Percentiles rank a stretch among this genome's conserved stretches.
Conservation (phyloP, 2,888 invertebrate genomes). For the Apeira syringaria region DNA sequence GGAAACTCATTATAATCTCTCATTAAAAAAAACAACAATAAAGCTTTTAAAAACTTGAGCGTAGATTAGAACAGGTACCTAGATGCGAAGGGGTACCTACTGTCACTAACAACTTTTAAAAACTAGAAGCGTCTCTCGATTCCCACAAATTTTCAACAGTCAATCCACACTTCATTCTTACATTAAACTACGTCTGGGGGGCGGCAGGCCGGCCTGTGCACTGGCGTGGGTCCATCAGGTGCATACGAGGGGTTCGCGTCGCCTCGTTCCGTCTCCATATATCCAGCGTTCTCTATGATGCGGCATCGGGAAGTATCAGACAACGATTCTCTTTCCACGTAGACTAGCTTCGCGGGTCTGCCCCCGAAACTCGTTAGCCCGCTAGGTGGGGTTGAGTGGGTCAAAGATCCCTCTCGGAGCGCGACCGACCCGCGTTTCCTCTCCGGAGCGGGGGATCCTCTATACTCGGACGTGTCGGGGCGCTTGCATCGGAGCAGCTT, state of each 20-base stretch:
- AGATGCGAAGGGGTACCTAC: conserved; percentile 71
- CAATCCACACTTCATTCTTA: conserved; percentile 50
- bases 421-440: conserved; percentile 77
- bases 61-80: conserved; percentile 75
- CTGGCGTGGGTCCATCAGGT: conserved; percentile 72
- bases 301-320: conserved; percentile 68
- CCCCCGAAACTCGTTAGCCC: conserved; percentile 61
- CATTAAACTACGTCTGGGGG: conserved; percentile 64
- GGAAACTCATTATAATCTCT: conserved; percentile 74
- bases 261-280: conserved; percentile 67
- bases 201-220: conserved; percentile 52
- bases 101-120: conserved; percentile 71
- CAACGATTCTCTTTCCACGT: conserved; percentile 56
- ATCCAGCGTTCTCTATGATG: conserved; percentile 78
- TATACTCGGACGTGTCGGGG: conserved; percentile 83
- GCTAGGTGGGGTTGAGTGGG: conserved; percentile 62
- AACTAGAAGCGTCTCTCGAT: conserved; percentile 81
- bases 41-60: conserved; percentile 81
- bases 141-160: conserved; percentile 79
- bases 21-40: conserved; percentile 77
- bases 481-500: conserved; percentile 86
- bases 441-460: conserved; percentile 82
- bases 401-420: conserved; percentile 72
- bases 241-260: conserved; percentile 76
- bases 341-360: conserved; percentile 67